These are phyloP conservation scores for Hydropotes inermis DNA, from an alignment of 2,113 vertebrate species.

Conservation along the genomic window DNA sequence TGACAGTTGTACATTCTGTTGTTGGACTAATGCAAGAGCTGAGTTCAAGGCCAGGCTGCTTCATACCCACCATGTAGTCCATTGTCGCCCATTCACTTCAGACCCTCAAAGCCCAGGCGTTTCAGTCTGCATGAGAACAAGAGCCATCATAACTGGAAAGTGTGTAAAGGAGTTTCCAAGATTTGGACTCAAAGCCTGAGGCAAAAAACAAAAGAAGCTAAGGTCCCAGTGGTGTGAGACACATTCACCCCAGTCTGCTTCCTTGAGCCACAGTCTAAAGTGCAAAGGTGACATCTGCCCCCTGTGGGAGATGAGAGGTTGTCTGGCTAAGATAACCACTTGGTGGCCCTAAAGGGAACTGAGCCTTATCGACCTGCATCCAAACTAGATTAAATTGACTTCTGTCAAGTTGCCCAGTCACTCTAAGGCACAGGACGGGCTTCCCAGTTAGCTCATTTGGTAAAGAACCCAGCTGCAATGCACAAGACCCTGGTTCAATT, in stretches of 20 bases:
- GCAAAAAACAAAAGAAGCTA: not conserved
- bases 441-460: not conserved
- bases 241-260: not conserved
- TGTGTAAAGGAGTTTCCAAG: not conserved
- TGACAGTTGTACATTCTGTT: not conserved
- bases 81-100: not conserved
- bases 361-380: not conserved
- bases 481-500: not conserved
- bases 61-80: not conserved
- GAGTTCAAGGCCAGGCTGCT: not conserved
- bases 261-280: not conserved
- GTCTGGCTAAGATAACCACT: not conserved
- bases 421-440: not conserved
- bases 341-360: not conserved
- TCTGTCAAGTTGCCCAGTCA: not conserved
- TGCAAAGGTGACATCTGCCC: constrained; percentile 13
- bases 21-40: not conserved
- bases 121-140: not conserved
- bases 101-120: not conserved
- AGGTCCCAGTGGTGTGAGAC: not conserved
- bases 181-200: not conserved
- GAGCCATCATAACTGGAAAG: not conserved
- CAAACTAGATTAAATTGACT: not conserved
- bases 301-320: not conserved
- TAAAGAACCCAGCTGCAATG: not conserved